Evolutionary conservation across 2,888 invertebrate species (phyloP).

Genomic region (Cryptus armator): DNA sequence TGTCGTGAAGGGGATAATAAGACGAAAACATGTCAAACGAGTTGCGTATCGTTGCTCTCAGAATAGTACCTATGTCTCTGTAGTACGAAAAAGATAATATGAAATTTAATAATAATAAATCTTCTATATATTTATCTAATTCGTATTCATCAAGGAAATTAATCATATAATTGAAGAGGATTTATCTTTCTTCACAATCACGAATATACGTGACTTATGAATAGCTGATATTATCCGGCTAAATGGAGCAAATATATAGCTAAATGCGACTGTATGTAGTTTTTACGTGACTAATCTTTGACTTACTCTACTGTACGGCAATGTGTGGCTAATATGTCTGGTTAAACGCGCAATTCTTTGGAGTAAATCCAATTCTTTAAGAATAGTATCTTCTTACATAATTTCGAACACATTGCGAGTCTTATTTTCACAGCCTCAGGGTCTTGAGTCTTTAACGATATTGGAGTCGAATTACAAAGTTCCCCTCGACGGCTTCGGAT

Average conservation of each 20-base stretch:
- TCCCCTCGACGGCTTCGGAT: conserved; percentile 36
- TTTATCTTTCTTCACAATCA: too few species aligned
- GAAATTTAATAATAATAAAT: background rate
- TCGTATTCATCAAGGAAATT: too few species aligned
- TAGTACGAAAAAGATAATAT: background rate
- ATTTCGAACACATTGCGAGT: background rate
- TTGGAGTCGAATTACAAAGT: conserved; percentile 80
- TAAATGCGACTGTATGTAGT: too few species aligned
- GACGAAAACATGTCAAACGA: conserved; percentile 53
- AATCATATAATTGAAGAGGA: too few species aligned
- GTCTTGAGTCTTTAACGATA: conserved; percentile 69
- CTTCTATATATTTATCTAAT: conserved; percentile 7
- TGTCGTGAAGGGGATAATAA: conserved; percentile 38
- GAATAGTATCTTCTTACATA: conserved; percentile 17
- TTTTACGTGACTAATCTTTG: too few species aligned
- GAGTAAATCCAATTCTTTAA: conserved; percentile 2
- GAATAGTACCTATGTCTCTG: background rate
- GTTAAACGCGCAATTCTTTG: conserved; percentile 1
- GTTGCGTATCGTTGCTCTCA: conserved; percentile 32
- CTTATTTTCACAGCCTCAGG: conserved; percentile 30
- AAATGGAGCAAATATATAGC: too few species aligned
- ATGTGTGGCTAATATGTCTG: conserved; percentile 5
- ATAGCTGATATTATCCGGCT: too few species aligned
- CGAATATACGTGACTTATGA: background rate
- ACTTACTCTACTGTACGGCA: too few species aligned